Evolutionary conservation across 2,888 invertebrate species (phyloP), one percentile per base, ranked within the genome.

Genomic region (Anticlea derivata): DNA sequence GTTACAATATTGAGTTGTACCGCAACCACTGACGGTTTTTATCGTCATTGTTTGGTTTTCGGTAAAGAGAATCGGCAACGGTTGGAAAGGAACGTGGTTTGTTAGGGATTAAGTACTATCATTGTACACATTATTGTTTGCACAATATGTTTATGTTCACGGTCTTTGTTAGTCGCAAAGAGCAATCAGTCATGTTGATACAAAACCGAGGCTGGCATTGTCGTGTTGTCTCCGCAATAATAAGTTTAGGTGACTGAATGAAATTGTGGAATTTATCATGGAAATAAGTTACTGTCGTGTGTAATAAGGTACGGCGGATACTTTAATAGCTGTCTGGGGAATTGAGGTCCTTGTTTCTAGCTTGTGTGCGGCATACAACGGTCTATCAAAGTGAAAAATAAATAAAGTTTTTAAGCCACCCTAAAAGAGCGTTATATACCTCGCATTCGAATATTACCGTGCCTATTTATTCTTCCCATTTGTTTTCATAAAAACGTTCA

Each of bases 111-210:
- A 30, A 23, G 23, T 49, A 17, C 38, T 10, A 31, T 31, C 51
- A 51, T 60, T 63, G 73, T 70, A 67, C 70, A 68, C 70, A 58
- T 60, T 78, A 75, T 77, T 69, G 74, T 73, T 77, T 69, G 74
- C 73, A 78, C 77, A 73, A 75, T 79, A 80, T 82, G 80, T 83
- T 85, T 85, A 78, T 76, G 78, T 82, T 79, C 68, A 61, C 70
- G 68, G 79, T 69, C 79, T 83, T 84, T 80, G 84, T 83, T 74
- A 73, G 77, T 68, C 69, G 73, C 76, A 78, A 80, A 75, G 77
- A 73, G 80, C 82, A 83, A 87, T 87, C 85, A 86, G 80, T 86
- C 86, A 86, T 82, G 85, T 81, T 78, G 78, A 78, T 75, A 83
- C 80, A 83, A 55, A 59, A 83, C 80, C 71, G 74, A 69, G 75